phyloP scores from a whole-genome alignment of 2,113 vertebrate species.

The Uropsilus gracilis region DNA sequence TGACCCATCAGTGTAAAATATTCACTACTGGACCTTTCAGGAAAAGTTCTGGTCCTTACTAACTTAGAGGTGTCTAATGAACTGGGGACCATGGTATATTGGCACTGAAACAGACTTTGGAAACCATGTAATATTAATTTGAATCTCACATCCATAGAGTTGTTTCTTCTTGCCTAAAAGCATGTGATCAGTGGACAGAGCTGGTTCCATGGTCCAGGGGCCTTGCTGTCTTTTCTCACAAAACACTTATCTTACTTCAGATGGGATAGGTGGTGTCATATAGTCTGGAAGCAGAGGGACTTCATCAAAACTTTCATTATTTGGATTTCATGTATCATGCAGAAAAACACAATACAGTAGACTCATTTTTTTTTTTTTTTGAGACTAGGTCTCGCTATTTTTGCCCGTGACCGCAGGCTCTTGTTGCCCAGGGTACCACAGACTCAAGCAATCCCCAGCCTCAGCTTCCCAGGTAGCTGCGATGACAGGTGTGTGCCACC shows the following conservation, averaged over 20 bases:
- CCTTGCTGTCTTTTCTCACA: neutral
- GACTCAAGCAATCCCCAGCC: too few species aligned
- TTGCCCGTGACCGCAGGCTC: too few species aligned
- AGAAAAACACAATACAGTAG: neutral
- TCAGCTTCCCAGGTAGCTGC: too few species aligned
- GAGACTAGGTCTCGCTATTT: too few species aligned
- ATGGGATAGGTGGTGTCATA: neutral
- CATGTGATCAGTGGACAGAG: neutral
- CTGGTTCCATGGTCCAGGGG: neutral
- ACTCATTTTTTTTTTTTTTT: too few species aligned
- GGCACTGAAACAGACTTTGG: neutral
- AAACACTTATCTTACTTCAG: neutral
- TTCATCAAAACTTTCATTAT: neutral
- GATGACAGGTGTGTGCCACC: too few species aligned
- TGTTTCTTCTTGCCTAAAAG: constrained; percentile 22
- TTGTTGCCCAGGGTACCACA: too few species aligned
- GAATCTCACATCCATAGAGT: neutral
- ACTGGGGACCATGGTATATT: neutral
- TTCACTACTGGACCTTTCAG: neutral
- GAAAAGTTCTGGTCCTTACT: neutral
- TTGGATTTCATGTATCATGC: neutral
- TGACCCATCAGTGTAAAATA: neutral
- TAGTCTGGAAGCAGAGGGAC: neutral
- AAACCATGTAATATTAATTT: neutral
- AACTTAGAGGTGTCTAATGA: neutral